Evolutionary conservation across 1,140 invertebrate genomes (phyloP).

Genomic region (Trigoniulus corallinus): DNA sequence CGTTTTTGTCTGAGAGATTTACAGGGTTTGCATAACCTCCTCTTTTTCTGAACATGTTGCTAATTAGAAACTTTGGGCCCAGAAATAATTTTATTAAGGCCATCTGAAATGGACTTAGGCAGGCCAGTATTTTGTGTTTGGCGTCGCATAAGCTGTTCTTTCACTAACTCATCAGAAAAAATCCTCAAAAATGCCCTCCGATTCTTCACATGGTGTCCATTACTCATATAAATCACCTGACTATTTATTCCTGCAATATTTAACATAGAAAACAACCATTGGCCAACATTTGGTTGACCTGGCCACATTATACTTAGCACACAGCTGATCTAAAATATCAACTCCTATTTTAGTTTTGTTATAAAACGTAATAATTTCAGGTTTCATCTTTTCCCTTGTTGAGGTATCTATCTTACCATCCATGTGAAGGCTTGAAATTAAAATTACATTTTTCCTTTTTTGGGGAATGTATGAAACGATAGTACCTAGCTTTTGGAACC

Average conservation of each 20-base stretch:
- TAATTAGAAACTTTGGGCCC: no score
- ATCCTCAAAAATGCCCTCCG: background rate
- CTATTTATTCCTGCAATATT: constrained; percentile 12
- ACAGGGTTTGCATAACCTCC: no score
- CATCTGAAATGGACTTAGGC: no score
- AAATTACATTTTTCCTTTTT: constrained; percentile 10
- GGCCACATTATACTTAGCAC: constrained; percentile 17
- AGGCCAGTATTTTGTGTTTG: no score
- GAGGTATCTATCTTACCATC: constrained; percentile 3
- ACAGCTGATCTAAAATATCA: constrained; percentile 28
- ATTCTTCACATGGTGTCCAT: background rate
- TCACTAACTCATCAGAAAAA: background rate
- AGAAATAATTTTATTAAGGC: no score
- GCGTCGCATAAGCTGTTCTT: background rate
- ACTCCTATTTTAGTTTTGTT: constrained; percentile 29
- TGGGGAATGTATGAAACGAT: constrained; percentile 20
- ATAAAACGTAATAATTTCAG: constrained; percentile 26
- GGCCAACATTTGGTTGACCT: constrained; percentile 24
- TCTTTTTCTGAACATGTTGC: no score
- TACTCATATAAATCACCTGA: background rate
- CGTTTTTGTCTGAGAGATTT: no score
- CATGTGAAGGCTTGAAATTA: constrained; percentile 14
- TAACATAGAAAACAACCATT: constrained; percentile 17
- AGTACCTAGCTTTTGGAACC: constrained; percentile 13
- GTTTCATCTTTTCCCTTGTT: constrained; percentile 15